phyloP scores from a whole-genome alignment of 2,888 invertebrate genomes.

The Amaurobius ferox region DNA sequence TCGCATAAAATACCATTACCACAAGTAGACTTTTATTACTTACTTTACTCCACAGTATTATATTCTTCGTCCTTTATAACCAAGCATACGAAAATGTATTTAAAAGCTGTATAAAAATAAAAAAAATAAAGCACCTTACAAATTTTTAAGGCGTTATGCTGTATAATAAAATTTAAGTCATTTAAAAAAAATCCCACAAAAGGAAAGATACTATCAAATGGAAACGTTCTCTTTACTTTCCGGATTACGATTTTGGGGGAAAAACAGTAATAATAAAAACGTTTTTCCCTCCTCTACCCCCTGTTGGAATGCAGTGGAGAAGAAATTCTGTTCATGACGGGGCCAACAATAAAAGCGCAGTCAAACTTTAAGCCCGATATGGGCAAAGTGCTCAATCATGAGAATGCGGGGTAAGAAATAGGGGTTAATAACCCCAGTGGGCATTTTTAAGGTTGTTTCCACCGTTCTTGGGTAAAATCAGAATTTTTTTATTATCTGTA shows the following conservation, averaged over 20 bases:
- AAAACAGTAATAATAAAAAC: constrained; percentile 22
- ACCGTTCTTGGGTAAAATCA: constrained; percentile 58
- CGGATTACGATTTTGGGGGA: constrained; percentile 52
- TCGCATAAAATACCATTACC: too few species aligned
- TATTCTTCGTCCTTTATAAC: too few species aligned
- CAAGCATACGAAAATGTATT: too few species aligned
- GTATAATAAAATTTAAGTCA: constrained; percentile 29
- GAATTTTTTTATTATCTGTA: constrained; percentile 51
- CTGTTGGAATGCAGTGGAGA: constrained; percentile 37
- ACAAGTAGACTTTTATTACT: too few species aligned
- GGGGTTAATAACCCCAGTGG: constrained; percentile 60
- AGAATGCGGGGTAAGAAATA: constrained; percentile 37
- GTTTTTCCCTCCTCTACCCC: not conserved
- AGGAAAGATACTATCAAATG: constrained; percentile 33
- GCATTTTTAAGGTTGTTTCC: constrained; percentile 58
- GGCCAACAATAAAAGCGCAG: constrained; percentile 54
- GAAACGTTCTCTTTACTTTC: constrained; percentile 59
- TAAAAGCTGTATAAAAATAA: not conserved
- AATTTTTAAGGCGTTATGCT: constrained; percentile 25
- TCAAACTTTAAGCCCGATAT: constrained; percentile 43
- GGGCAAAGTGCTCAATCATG: constrained; percentile 54
- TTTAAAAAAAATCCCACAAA: constrained; percentile 38
- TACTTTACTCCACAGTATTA: too few species aligned
- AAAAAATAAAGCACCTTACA: constrained; percentile 16
- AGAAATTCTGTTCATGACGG: constrained; percentile 32